These are phyloP conservation scores for Eurystomus gularis DNA, from an alignment of 2,113 vertebrate genomes.

Conservation along the genomic window DNA sequence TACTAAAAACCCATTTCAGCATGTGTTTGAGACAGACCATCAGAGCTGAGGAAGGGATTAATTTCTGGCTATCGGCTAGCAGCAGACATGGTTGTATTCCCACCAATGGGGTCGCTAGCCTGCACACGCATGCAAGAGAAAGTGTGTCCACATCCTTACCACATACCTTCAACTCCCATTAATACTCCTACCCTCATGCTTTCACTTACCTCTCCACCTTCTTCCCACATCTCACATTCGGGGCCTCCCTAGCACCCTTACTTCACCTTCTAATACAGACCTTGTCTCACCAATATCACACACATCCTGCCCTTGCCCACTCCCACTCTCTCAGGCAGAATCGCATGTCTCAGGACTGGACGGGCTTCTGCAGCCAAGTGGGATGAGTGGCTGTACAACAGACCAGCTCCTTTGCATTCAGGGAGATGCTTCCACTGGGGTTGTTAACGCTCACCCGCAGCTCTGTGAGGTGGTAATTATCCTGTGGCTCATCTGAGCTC, in stretches of 20 bases:
- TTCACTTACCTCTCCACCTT: neutral
- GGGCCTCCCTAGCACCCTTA: neutral
- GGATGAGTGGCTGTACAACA: neutral
- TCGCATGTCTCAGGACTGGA: rapidly evolving
- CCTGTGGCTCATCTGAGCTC: neutral
- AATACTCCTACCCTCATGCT: neutral
- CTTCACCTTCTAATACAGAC: neutral
- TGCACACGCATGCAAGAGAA: neutral
- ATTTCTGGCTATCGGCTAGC: neutral
- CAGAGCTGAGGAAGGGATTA: neutral
- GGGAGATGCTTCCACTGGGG: neutral
- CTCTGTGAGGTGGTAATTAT: neutral
- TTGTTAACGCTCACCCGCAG: neutral
- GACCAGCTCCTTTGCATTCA: neutral
- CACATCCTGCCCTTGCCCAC: neutral
- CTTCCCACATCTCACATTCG: neutral
- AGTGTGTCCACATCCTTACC: neutral
- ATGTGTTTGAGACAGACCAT: neutral
- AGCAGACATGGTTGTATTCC: neutral
- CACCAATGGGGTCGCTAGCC: neutral
- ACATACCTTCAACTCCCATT: neutral
- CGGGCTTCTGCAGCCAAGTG: neutral
- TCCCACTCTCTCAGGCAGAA: neutral
- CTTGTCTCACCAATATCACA: neutral
- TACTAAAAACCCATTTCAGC: neutral